Percentiles rank a stretch among this genome's conserved stretches.
Conservation (phyloP, 2,888 invertebrate genomes). For the Mantis religiosa region DNA sequence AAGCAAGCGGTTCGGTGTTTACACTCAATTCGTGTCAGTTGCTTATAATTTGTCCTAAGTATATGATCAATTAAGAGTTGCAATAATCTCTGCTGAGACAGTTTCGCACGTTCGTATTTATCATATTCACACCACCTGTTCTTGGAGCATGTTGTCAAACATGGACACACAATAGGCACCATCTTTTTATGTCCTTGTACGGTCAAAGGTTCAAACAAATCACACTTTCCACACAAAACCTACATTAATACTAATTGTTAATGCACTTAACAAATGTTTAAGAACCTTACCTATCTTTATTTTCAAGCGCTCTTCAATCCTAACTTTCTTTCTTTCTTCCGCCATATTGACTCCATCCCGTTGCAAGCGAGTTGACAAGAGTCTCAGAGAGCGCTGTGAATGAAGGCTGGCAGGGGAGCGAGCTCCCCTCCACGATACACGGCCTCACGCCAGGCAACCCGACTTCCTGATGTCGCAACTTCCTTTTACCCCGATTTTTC, state of each 20-base stretch:
- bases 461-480: constrained; percentile 30
- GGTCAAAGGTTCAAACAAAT: not conserved
- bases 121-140: constrained; percentile 23
- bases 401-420: constrained; percentile 11
- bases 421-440: not conserved
- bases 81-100: not conserved
- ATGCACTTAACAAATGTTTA: not conserved
- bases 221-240: not conserved
- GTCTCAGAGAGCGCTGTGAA: not conserved
- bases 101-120: not conserved
- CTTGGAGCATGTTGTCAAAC: constrained; percentile 19
- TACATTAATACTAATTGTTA: not conserved
- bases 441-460: not conserved
- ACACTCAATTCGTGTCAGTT: not conserved
- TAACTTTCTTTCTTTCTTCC: constrained; percentile 84
- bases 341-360: constrained; percentile 65
- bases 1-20: not conserved
- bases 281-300: constrained; percentile 85
- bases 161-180: not conserved
- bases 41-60: not conserved
- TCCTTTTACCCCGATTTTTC: constrained; percentile 22
- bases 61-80: not conserved
- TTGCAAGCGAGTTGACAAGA: not conserved
- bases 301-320: constrained; percentile 89
- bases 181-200: not conserved